These are phyloP conservation scores for Drosophila monieri DNA, from an alignment of 2,888 invertebrate species.

Conservation along the genomic window DNA sequence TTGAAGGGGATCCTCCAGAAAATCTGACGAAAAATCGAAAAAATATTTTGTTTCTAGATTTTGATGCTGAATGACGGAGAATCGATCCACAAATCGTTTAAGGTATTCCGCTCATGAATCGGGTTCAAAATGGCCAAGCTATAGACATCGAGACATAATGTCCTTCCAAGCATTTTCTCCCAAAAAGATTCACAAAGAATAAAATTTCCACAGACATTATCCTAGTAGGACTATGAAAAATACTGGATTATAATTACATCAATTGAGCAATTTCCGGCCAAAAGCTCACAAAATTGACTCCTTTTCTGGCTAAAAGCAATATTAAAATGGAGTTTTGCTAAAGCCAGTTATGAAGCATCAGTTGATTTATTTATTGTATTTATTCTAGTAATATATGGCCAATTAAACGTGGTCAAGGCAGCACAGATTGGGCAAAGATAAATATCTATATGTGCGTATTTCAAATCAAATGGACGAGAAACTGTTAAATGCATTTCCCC, in stretches of 20 bases:
- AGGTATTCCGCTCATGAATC: no score
- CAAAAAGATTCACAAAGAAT: no score
- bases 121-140: no score
- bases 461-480: conserved; percentile 16
- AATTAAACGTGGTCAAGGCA: not conserved
- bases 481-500: not conserved
- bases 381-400: conserved; percentile 4
- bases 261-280: not conserved
- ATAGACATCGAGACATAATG: no score
- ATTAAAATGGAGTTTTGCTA: conserved; percentile 15
- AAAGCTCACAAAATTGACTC: not conserved
- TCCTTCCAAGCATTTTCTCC: no score
- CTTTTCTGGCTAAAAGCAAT: not conserved
- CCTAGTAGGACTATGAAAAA: not conserved
- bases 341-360: not conserved
- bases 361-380: conserved; percentile 27
- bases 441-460: not conserved
- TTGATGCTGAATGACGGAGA: no score
- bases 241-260: not conserved
- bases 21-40: no score
- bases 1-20: no score
- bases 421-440: conserved; percentile 5
- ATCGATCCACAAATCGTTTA: no score
- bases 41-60: no score
- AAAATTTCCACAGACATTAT: not conserved